Evolutionary conservation across 2,797 vertebrate genomes (phyloP).

Genomic region (Argentina silus): DNA sequence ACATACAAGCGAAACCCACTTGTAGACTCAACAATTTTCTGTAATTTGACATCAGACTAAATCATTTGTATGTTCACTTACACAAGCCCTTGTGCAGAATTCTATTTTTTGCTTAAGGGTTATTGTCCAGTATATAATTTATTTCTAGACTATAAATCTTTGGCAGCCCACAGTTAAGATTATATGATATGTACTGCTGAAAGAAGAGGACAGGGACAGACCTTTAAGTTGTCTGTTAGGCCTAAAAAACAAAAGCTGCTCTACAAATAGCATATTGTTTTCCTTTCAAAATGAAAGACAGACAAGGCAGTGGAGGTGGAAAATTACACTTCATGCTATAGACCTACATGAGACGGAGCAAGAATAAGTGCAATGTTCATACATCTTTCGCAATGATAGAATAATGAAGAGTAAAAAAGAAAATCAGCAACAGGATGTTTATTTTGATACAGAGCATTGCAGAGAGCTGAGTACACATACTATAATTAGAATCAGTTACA

Average conservation of each 20-base stretch:
- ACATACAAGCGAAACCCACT: conserved; percentile 1
- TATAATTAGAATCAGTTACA: conserved; percentile 8
- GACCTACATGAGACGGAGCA: conserved; percentile 17
- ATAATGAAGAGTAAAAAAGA: neutral
- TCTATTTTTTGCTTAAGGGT: conserved; percentile 72
- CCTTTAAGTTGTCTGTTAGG: conserved; percentile 37
- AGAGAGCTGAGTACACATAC: conserved; percentile 58
- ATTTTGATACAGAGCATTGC: conserved; percentile 68
- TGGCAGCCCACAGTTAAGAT: conserved; percentile 65
- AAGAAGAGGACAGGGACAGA: conserved; percentile 25
- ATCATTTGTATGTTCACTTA: conserved; percentile 67
- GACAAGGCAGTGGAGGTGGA: conserved; percentile 3
- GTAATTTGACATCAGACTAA: conserved; percentile 66
- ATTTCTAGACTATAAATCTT: conserved; percentile 74
- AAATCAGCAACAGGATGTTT: conserved; percentile 63
- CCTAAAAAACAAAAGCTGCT: conserved; percentile 38
- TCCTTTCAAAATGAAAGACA: conserved; percentile 23
- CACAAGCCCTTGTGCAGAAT: conserved; percentile 48
- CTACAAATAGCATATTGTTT: conserved; percentile 41
- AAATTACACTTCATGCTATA: neutral
- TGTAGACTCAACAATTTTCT: conserved; percentile 39
- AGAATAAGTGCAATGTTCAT: neutral
- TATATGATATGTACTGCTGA: conserved; percentile 55
- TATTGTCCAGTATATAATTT: conserved; percentile 77
- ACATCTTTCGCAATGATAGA: neutral